Evolutionary conservation across 1,140 invertebrate species (phyloP).

Genomic region (Drosophila oshimai): DNA sequence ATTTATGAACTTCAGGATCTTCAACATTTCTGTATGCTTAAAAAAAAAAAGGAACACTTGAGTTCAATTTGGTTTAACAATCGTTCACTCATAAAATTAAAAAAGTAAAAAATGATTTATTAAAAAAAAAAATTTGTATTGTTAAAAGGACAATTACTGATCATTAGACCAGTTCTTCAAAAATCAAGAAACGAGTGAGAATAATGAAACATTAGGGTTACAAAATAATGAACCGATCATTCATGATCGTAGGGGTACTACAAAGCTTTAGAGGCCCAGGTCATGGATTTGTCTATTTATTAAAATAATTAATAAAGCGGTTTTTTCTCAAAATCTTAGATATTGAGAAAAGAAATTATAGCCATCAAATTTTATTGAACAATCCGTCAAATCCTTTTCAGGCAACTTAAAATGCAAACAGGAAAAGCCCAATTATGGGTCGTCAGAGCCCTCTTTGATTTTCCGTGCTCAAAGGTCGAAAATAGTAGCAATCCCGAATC

Average conservation of each 20-base stretch:
- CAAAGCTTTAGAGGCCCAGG: no score
- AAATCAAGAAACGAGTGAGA: no score
- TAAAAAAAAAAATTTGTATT: no score
- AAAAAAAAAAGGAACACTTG: not conserved
- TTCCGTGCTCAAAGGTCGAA: not conserved
- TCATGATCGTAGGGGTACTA: no score
- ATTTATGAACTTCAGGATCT: not conserved
- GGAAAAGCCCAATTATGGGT: slow-evolving; percentile 32
- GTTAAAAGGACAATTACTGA: no score
- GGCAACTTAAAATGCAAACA: not conserved
- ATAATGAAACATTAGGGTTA: no score
- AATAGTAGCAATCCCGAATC: slow-evolving; percentile 8
- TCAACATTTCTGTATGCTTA: not conserved
- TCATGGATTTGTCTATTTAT: no score
- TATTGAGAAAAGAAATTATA: not conserved
- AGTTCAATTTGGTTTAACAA: not conserved
- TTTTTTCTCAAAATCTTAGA: no score
- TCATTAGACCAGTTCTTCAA: no score
- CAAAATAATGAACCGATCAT: no score
- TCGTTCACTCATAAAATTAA: no score
- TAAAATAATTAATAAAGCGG: no score
- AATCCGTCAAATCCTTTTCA: slow-evolving; percentile 1
- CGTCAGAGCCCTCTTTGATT: not conserved
- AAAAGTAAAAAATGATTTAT: not conserved
- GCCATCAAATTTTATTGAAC: not conserved